A percentile compares a stretch with the other conserved stretches of the same genome.
These are phyloP conservation scores for Gallinago media DNA, from an alignment of 2,113 vertebrate genomes.

Conservation along the genomic window DNA sequence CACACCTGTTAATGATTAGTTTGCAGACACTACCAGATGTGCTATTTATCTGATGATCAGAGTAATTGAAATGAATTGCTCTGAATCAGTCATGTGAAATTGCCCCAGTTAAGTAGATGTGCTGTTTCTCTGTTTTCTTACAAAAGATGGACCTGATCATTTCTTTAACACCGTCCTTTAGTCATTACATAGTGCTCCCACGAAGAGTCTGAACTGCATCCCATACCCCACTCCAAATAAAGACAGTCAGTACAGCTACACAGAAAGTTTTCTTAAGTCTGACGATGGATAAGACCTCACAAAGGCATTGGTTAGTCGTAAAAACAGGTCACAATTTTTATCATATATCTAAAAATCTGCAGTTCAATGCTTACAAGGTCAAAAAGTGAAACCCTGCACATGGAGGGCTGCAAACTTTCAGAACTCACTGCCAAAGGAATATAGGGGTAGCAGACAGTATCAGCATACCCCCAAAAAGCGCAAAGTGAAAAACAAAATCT, in stretches of 20 bases:
- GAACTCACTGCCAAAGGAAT: not conserved
- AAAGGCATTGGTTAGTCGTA: not conserved
- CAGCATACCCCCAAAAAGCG: not conserved
- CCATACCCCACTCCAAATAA: not conserved
- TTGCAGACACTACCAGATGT: slow-evolving; percentile 68
- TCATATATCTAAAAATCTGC: not conserved
- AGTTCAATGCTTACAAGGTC: not conserved
- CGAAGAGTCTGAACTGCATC: not conserved
- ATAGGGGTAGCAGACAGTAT: not conserved
- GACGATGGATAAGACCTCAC: not conserved
- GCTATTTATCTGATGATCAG: slow-evolving; percentile 70
- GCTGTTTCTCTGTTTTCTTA: slow-evolving; percentile 20
- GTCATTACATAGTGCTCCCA: not conserved
- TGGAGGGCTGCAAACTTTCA: not conserved
- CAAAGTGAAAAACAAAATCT: not conserved
- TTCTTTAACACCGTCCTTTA: not conserved
- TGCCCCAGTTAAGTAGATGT: slow-evolving; percentile 35
- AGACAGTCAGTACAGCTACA: not conserved
- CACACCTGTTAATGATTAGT: slow-evolving; percentile 74
- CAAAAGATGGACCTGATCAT: not conserved
- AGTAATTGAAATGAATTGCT: slow-evolving; percentile 71
- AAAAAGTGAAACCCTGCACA: not conserved
- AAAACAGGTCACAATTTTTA: not conserved
- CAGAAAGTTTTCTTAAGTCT: not conserved
- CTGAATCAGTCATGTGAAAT: slow-evolving; percentile 59